Conservation (phyloP, 2,113 vertebrate genomes). For the Lophius piscatorius region DNA sequence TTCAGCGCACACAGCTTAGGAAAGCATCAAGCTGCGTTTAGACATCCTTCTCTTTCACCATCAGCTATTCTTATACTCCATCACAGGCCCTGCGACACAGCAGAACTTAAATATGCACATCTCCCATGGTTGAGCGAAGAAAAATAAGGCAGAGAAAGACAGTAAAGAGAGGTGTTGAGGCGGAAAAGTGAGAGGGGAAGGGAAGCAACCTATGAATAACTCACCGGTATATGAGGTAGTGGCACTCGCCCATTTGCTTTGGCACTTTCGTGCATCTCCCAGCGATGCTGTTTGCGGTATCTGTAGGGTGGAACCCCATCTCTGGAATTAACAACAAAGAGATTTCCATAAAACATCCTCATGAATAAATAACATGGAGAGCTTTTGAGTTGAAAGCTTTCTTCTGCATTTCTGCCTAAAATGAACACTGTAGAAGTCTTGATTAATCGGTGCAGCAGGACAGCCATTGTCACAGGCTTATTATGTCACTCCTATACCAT, state of each 20-base stretch:
- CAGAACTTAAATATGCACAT: conserved; percentile 78
- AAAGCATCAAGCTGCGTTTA: conserved; percentile 76
- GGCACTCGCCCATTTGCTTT: conserved; percentile 96
- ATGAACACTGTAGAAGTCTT: conserved; percentile 29
- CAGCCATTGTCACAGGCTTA: conserved; percentile 32
- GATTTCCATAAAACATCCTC: conserved; percentile 53
- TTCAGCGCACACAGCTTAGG: conserved; percentile 66
- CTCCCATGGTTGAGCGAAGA: conserved; percentile 57
- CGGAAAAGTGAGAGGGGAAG: conserved; percentile 44
- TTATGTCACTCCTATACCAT: conserved; percentile 21
- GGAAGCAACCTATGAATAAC: conserved; percentile 74
- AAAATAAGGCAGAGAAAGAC: conserved; percentile 60
- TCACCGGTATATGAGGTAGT: conserved; percentile 99
- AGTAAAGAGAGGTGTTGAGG: conserved; percentile 58
- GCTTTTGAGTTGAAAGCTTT: conserved; percentile 46
- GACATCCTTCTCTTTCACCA: conserved; percentile 73
- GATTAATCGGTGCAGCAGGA: conserved; percentile 38
- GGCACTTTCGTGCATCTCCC: conserved; percentile 97
- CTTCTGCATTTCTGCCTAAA: conserved; percentile 20
- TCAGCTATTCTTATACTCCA: conserved; percentile 79
- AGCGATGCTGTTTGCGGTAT: conserved; percentile 92
- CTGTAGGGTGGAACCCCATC: conserved; percentile 93
- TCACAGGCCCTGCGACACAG: conserved; percentile 73
- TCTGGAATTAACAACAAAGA: conserved; percentile 80
- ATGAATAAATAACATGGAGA: conserved; percentile 64